Evolutionary conservation across 2,888 invertebrate genomes (phyloP), one percentile per base, ranked within the genome.

Genomic region (Orchesellides sinensis): DNA sequence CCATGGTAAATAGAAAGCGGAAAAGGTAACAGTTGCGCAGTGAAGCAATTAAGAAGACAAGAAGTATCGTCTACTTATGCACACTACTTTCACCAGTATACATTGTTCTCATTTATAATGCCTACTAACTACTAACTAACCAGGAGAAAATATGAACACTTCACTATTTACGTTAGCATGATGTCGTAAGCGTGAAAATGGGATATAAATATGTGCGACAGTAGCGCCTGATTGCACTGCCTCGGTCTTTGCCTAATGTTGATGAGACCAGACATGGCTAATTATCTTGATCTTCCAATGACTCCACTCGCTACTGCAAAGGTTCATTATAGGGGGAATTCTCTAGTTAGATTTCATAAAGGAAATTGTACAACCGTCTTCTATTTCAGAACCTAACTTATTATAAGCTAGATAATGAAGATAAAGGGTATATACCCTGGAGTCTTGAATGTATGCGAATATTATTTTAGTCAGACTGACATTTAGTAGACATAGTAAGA

Each of bases 211-310:
- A 47, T 40, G 35, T 65, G 63, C 45, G 63, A 40, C 35, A 25
- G 2, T 10, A 45, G n/a, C 21, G 49, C 10, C 27, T 17, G 35
- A 21, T 40, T 10, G 40, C 29, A 27, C 23, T n/a, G 68, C 10
- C 32, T 70, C 23, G 56, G 21, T 35, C 35, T 56, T n/a, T 40
- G 54, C 35, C 45, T 72, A 49, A 73, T 73, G 21, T 49, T 73
- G 73, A 73, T 61, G 73, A 49, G 63, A 73, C 21, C 19, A 73
- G 73, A 73, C 73, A 73, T 73, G 61, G 73, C 40, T 73, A 73
- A 73, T 73, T 73, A 73, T 73, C 73, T 49, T 29, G 32, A 47
- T 63, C 63, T 73, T 63, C 73, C 70, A 56, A 25, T 27, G 56
- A 70, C 56, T 45, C 40, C 56, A 70, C 70, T 70, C 40, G 56